These are phyloP conservation scores for Cephus runcator DNA, from an alignment of 2,888 invertebrate species.

Conservation along the genomic window DNA sequence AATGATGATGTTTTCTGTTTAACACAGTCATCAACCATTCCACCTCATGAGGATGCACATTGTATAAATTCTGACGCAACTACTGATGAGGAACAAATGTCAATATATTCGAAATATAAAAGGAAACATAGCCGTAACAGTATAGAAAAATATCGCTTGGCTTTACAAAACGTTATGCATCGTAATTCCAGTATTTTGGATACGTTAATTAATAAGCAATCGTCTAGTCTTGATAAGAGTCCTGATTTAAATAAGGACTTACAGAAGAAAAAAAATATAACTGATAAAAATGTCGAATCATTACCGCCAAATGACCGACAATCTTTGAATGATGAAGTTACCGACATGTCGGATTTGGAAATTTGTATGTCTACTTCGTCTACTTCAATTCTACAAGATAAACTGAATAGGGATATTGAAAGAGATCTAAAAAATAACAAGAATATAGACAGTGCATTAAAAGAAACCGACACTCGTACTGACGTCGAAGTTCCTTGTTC, in stretches of 20 bases:
- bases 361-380: constrained; percentile 1
- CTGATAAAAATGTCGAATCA: not conserved
- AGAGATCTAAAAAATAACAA: not conserved
- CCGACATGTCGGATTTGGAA: not conserved
- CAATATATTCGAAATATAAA: constrained; percentile 55
- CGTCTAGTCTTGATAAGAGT: not conserved
- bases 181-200: not conserved
- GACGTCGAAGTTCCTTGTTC: not conserved
- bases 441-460: not conserved
- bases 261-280: not conserved
- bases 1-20: constrained; percentile 8
- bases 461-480: not conserved
- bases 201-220: not conserved
- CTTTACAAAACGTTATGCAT: constrained; percentile 17
- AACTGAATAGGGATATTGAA: not conserved
- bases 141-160: constrained; percentile 48
- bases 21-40: constrained; percentile 11
- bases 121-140: constrained; percentile 42
- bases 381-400: constrained; percentile 1
- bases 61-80: not conserved
- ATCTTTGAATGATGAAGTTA: not conserved
- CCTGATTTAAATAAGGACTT: not conserved
- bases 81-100: constrained; percentile 31
- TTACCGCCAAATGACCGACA: not conserved
- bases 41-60: not conserved